Evolutionary conservation across 2,888 invertebrate species (phyloP), one percentile per base, ranked within the genome.

Genomic region (Drosophila phalerata): DNA sequence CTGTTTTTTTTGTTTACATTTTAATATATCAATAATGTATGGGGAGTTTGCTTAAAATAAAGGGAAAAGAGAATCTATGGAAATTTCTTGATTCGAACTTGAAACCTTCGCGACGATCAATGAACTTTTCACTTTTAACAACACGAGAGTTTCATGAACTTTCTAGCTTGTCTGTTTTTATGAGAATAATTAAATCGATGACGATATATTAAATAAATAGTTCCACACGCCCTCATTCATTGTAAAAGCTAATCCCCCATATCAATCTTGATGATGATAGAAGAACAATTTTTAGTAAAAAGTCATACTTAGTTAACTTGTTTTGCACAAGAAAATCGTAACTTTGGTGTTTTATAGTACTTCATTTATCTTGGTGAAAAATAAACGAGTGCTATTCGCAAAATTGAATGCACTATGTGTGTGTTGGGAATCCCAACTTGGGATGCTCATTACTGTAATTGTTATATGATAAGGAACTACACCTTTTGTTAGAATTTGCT

Each of bases 51-150:
- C 10, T 28, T 47, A 32, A 48, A 15, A 43, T 42, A 30, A 48
- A 53, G 38, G 22, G 40, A 72, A 57, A 30, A 38, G n/a, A 40
- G 53, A 76, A 11, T 51, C 57, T 37, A 79, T 76, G 71, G 65
- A 75, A 69, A 75, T 79, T 76, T 43, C 38, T 34, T 51, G 25
- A 30, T 55, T 60, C 45, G 45, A 79, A 66, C 66, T 79, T 70
- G 65, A 69, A 86, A 75, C 88, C 78, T 77, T 80, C 81, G 32
- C 22, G 11, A 63, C 61, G 88, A 61, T 55, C 86, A 83, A 66
- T 73, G 86, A 86, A 88, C 84, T 81, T 68, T 43, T 47, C 43
- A 32, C 38, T 40, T 45, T 53, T 43, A 64, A 34, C 38, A 45
- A 45, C 58, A 56, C 28, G 40, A 28, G 51, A 83, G 86, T 77